Conservation (phyloP, 2,888 invertebrate genomes). For the Phaedon cochleariae region DNA sequence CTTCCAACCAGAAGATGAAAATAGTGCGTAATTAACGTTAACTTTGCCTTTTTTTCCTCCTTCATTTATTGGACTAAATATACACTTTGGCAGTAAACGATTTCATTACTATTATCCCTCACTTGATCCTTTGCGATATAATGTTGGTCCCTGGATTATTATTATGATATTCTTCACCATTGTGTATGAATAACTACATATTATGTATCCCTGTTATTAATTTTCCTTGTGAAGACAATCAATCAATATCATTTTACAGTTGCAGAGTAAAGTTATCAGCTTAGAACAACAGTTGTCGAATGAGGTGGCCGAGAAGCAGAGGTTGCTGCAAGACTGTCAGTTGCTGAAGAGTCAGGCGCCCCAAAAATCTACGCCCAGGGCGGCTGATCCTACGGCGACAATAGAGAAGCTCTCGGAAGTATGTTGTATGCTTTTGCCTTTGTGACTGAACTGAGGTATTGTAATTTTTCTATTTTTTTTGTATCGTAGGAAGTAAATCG, state of each 20-base stretch:
- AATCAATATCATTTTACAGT: conserved; percentile 25
- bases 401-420: conserved; percentile 50
- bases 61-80: too few relatives aligned
- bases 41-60: too few relatives aligned
- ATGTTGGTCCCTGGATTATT: too few relatives aligned
- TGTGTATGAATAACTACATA: too few relatives aligned
- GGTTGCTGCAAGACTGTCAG: conserved; percentile 40
- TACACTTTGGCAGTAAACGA: too few relatives aligned
- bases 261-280: conserved; percentile 46
- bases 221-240: too few relatives aligned
- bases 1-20: too few relatives aligned
- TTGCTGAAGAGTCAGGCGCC: conserved; percentile 25
- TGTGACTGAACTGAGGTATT: conserved; percentile 23
- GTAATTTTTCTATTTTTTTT: conserved; percentile 23
- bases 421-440: conserved; percentile 33
- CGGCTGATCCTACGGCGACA: conserved; percentile 39
- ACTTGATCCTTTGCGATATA: too few relatives aligned
- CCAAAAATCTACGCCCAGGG: conserved; percentile 20
- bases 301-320: conserved; percentile 48
- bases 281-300: conserved; percentile 49
- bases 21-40: too few relatives aligned
- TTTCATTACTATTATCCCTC: too few relatives aligned
- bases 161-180: too few relatives aligned
- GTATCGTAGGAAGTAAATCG: conserved; percentile 48
- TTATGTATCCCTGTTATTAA: too few relatives aligned